phyloP scores from a whole-genome alignment of 1,140 invertebrate genomes.

The Lepidurus couesii region DNA sequence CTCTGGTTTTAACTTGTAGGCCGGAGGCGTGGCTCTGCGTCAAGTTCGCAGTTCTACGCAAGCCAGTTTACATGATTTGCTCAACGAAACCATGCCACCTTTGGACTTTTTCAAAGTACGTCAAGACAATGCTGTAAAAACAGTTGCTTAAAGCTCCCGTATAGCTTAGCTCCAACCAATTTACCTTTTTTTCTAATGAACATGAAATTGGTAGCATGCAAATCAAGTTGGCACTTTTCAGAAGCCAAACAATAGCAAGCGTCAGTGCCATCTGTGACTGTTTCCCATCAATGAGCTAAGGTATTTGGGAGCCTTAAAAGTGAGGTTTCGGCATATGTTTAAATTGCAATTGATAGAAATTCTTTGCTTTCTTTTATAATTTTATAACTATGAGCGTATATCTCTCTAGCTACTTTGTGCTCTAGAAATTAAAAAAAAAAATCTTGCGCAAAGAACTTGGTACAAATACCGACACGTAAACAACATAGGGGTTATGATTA shows the following conservation, averaged over 20 bases:
- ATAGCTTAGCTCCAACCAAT: too few species aligned
- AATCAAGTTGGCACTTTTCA: too few species aligned
- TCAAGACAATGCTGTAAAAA: too few species aligned
- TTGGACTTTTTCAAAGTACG: background rate
- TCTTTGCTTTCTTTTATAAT: conserved; percentile 25
- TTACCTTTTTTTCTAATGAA: background rate
- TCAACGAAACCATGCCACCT: background rate
- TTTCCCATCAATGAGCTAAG: too few species aligned
- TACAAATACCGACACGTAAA: background rate
- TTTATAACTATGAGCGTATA: background rate
- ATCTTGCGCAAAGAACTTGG: background rate
- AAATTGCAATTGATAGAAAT: background rate
- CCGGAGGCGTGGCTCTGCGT: conserved; percentile 5
- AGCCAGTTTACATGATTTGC: background rate
- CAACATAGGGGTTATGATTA: background rate
- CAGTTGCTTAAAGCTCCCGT: too few species aligned
- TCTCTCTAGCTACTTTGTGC: background rate
- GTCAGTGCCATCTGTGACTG: too few species aligned
- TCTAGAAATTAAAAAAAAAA: background rate
- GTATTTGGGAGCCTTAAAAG: too few species aligned
- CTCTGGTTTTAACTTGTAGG: background rate
- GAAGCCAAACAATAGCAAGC: too few species aligned
- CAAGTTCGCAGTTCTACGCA: background rate
- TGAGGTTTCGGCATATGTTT: background rate
- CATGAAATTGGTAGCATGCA: too few species aligned